Evolutionary conservation across 2,888 invertebrate genomes (phyloP).

Genomic region (Latrodectus hesperus): DNA sequence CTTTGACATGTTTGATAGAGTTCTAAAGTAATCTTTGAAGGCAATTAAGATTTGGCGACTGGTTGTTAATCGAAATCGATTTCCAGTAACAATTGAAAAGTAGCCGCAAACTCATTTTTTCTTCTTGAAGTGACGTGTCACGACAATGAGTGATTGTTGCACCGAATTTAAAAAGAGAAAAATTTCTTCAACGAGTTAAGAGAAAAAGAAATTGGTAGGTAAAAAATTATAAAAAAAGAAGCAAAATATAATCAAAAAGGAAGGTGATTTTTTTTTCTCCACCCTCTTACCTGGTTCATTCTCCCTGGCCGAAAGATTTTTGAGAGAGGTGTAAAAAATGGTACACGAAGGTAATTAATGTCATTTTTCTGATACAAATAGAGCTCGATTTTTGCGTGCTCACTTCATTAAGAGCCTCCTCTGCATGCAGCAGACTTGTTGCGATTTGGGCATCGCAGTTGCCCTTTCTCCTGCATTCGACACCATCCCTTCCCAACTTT

Average conservation of each 20-base stretch:
- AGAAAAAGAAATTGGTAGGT: neutral
- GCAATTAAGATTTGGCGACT: neutral
- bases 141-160: slow-evolving; percentile 17
- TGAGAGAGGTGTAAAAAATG: slow-evolving; percentile 58
- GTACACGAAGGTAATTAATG: slow-evolving; percentile 65
- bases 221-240: slow-evolving; percentile 30
- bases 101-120: neutral
- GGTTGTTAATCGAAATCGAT: slow-evolving; percentile 34
- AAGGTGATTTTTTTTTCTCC: slow-evolving; percentile 34
- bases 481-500: slow-evolving; percentile 47
- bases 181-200: neutral
- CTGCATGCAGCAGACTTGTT: slow-evolving; percentile 56
- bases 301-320: slow-evolving; percentile 38
- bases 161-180: neutral
- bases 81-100: slow-evolving; percentile 33
- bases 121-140: slow-evolving; percentile 6
- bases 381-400: slow-evolving; percentile 47
- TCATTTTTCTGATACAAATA: slow-evolving; percentile 67
- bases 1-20: too few relatives aligned
- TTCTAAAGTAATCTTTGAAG: neutral
- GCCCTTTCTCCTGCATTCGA: slow-evolving; percentile 38
- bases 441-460: slow-evolving; percentile 55
- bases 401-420: slow-evolving; percentile 65
- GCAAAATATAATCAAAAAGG: slow-evolving; percentile 12
- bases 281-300: slow-evolving; percentile 34